Evolutionary conservation across 2,797 vertebrate genomes (phyloP).

Genomic region (Periophthalmus magnuspinnatus): DNA sequence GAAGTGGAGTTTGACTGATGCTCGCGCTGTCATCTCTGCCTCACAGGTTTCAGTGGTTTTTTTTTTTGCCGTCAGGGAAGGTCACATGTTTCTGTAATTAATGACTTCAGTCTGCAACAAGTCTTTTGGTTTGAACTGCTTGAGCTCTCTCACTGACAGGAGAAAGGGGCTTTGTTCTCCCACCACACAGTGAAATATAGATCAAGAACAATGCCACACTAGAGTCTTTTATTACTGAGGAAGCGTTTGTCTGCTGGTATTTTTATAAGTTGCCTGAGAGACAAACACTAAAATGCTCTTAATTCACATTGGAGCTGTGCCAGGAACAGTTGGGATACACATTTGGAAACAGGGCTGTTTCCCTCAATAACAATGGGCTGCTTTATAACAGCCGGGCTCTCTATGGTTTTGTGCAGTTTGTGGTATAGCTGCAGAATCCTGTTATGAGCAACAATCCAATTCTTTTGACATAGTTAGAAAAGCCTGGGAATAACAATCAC

Average conservation of each 20-base stretch:
- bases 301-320: conserved; percentile 56
- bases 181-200: conserved; percentile 23
- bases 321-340: conserved; percentile 68
- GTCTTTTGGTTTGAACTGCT: conserved; percentile 41
- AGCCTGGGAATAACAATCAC: conserved; percentile 70
- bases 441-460: conserved; percentile 76
- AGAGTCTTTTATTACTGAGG: conserved; percentile 29
- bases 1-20: conserved; percentile 60
- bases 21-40: conserved; percentile 44
- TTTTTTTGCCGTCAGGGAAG: conserved; percentile 49
- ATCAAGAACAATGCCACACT: conserved; percentile 27
- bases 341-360: conserved; percentile 44
- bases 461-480: conserved; percentile 68
- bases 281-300: conserved; percentile 57
- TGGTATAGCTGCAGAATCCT: conserved; percentile 75
- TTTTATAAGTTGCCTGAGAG: conserved; percentile 52
- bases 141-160: conserved; percentile 26
- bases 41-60: conserved; percentile 44
- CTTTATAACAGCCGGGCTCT: conserved; percentile 72
- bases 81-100: conserved; percentile 68
- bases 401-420: conserved; percentile 68
- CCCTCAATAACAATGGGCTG: conserved; percentile 74
- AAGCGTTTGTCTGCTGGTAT: conserved; percentile 40
- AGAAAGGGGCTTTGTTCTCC: conserved; percentile 36
- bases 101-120: conserved; percentile 57